Evolutionary conservation across 2,797 vertebrate genomes (phyloP), one percentile per base, ranked within the genome.

Genomic region (Enteromius unitaeniatus): DNA sequence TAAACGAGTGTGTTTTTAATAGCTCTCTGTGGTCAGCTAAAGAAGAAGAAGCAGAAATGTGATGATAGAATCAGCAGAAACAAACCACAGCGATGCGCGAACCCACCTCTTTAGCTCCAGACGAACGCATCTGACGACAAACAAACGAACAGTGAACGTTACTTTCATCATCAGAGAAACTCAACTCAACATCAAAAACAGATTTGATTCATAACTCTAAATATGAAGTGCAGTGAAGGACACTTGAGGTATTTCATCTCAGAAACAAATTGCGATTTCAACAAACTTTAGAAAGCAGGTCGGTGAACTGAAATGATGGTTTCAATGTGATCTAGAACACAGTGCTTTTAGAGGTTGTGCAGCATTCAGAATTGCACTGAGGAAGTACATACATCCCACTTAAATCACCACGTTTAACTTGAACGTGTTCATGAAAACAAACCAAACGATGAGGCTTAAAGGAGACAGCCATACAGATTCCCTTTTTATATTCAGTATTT

Each of bases 21-120:
- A 45, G 68, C 45, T 65, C 45, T 40, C 19, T 65, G 78, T 72
- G 76, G 83, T 85, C 80, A 77, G 1, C 37, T 21, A 65, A 64
- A 7, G 51, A 60, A 82, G 2, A 19, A 74, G 40, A 69, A 81
- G 34, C 51, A 85, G 26, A 85, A n/a, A 31, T 49, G 40, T 72
- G n/a, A 65, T 6, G n/a, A 62, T 76, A 73, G 80, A 85, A 72
- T 77, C 6, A 9, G 6, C 37, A 83, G 31, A 65, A 82, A 11
- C 3, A 45, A 34, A 81, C 13, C 13, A n/a, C 23, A 23, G 51
- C 3, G 40, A 78, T 0, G 26, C 2, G 62, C 42, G 37, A 45
- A 67, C 78, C 2, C 67, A 80, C 78, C 78, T 80, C 67, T 3
- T 15, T 28, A 2, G 26, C 6, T 62, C 26, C 26, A 70, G 65